These are phyloP conservation scores for Notarius quadriscutis DNA, from an alignment of 2,113 vertebrate species.

Conservation along the genomic window DNA sequence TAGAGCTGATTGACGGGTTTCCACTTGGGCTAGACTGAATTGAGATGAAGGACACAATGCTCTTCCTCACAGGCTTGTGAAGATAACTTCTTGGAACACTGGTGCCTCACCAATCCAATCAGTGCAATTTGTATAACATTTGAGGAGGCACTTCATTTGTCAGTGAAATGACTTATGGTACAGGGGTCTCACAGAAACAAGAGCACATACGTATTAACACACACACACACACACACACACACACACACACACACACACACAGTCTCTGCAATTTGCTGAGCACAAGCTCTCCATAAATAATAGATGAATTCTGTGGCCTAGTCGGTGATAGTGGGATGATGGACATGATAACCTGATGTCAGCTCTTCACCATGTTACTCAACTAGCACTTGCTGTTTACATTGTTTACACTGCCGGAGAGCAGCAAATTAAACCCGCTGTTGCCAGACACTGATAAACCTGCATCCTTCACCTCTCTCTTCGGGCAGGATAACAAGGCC, in stretches of 20 bases:
- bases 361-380: slow-evolving; percentile 49
- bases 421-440: slow-evolving; percentile 50
- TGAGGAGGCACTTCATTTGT: slow-evolving; percentile 40
- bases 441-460: slow-evolving; percentile 53
- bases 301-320: slow-evolving; percentile 54
- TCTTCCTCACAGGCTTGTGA: slow-evolving; percentile 52
- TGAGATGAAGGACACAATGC: slow-evolving; percentile 74
- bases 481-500: slow-evolving; percentile 44
- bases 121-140: slow-evolving; percentile 48
- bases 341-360: slow-evolving; percentile 58
- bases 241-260: too few species aligned
- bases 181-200: background rate
- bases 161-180: slow-evolving; percentile 24
- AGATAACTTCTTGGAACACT: slow-evolving; percentile 35
- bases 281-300: slow-evolving; percentile 51
- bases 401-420: slow-evolving; percentile 48
- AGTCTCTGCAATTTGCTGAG: slow-evolving; percentile 52
- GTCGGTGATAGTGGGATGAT: slow-evolving; percentile 54
- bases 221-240: too few species aligned
- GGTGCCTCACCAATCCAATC: slow-evolving; percentile 47
- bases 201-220: background rate
- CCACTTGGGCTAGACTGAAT: slow-evolving; percentile 62
- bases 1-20: slow-evolving; percentile 92
- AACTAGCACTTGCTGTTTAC: slow-evolving; percentile 48
- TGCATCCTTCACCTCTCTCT: slow-evolving; percentile 41